A percentile compares a stretch with the other conserved stretches of the same genome.
Conservation (phyloP, 2,888 invertebrate species). For the Acronicta aceris region DNA sequence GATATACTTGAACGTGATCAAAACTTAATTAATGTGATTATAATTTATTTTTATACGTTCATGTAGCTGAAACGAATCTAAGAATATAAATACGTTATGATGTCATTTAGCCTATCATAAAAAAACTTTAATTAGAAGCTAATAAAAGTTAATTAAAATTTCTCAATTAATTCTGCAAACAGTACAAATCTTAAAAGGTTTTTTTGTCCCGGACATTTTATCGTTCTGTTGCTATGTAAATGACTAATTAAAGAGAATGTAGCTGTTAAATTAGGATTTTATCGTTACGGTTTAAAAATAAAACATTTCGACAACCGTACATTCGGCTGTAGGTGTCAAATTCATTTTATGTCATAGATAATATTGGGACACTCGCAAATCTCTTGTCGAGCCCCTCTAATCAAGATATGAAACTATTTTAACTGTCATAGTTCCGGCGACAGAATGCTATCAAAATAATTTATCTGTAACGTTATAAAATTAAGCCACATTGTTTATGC, state of each 20-base stretch:
- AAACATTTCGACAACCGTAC: slow-evolving; percentile 5
- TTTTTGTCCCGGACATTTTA: slow-evolving; percentile 13
- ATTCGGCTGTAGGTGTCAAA: not conserved
- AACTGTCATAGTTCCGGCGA: slow-evolving; percentile 14
- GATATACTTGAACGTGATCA: not conserved
- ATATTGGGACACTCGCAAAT: slow-evolving; percentile 25
- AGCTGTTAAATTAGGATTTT: slow-evolving; percentile 15
- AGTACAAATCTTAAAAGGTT: slow-evolving; percentile 10
- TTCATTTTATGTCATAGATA: slow-evolving; percentile 6
- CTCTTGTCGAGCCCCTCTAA: slow-evolving; percentile 24
- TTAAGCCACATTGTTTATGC: not conserved
- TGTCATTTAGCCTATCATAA: slow-evolving; percentile 1
- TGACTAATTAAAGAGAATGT: slow-evolving; percentile 16
- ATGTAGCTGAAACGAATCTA: not conserved
- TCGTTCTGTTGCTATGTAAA: slow-evolving; percentile 18
- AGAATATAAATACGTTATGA: not conserved
- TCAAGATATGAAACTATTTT: slow-evolving; percentile 26
- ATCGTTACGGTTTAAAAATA: not conserved
- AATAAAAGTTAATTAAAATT: not conserved
- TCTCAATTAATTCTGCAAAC: slow-evolving; percentile 35
- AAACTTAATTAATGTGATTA: too few species aligned
- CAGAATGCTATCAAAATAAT: slow-evolving; percentile 23
- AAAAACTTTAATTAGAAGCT: slow-evolving; percentile 31
- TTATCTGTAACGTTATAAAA: slow-evolving; percentile 19
- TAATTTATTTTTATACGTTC: not conserved